Conservation (phyloP, 1,140 invertebrate species). For the Aradophagus sp. region DNA sequence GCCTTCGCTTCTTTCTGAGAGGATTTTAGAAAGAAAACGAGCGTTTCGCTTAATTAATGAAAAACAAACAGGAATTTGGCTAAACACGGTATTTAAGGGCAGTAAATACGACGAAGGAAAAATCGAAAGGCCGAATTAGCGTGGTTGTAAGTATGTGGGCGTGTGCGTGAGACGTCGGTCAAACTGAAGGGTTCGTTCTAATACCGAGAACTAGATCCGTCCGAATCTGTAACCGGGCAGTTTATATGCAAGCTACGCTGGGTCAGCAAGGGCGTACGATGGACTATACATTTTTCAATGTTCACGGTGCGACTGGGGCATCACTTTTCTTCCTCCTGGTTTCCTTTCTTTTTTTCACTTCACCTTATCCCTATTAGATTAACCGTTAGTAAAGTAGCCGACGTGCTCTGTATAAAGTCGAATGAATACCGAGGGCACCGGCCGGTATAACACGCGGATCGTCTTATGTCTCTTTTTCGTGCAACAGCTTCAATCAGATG, state of each 20-base stretch:
- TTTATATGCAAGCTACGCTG: conserved; percentile 72
- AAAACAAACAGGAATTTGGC: no score
- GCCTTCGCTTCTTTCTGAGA: no score
- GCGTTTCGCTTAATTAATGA: no score
- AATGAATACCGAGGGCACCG: conserved; percentile 65
- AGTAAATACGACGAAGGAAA: no score
- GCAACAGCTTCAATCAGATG: no score
- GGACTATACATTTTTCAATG: conserved; percentile 71
- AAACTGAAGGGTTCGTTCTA: conserved; percentile 9
- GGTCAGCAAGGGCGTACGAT: conserved; percentile 63
- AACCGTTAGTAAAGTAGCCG: conserved; percentile 67
- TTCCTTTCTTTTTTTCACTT: no score
- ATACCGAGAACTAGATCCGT: conserved; percentile 20
- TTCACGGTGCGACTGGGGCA: no score
- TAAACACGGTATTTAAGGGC: no score
- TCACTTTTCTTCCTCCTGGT: conserved; percentile 62
- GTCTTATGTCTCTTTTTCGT: conserved; percentile 19
- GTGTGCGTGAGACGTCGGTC: no score
- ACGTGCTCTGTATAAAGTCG: conserved; percentile 68
- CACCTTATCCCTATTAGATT: conserved; percentile 72
- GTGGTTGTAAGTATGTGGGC: no score
- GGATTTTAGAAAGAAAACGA: no score
- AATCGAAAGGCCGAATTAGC: no score
- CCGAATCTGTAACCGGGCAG: conserved; percentile 64
- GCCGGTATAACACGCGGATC: conserved; percentile 18